Conservation (phyloP, 2,888 invertebrate genomes). For the Nycteola revayana region DNA sequence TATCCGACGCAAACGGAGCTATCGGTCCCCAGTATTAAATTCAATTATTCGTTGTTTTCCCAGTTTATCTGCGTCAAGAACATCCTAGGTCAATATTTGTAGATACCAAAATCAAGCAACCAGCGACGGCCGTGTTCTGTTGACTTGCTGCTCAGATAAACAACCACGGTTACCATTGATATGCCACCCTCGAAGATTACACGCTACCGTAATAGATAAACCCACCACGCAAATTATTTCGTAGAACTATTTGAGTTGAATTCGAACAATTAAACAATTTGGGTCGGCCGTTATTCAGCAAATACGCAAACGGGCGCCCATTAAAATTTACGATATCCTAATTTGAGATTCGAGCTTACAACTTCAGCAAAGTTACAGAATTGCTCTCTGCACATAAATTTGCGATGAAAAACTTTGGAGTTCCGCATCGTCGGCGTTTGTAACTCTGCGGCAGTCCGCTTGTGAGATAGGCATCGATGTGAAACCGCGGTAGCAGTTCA, state of each 20-base stretch:
- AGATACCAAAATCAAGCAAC: conserved; percentile 46
- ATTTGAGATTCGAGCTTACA: conserved; percentile 32
- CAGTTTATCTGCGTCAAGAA: conserved; percentile 56
- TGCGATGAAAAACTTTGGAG: conserved; percentile 30
- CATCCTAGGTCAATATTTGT: conserved; percentile 73
- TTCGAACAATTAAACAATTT: conserved; percentile 47
- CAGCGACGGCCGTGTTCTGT: conserved; percentile 39
- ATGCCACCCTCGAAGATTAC: conserved; percentile 31
- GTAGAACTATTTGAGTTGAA: conserved; percentile 35
- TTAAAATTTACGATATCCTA: conserved; percentile 43
- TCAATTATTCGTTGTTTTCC: conserved; percentile 62
- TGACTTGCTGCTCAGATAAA: conserved; percentile 34
- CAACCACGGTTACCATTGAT: conserved; percentile 32
- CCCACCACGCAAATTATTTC: conserved; percentile 24
- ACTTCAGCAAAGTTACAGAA: conserved; percentile 24
- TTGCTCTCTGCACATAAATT: conserved; percentile 22
- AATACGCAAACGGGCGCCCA: conserved; percentile 39
- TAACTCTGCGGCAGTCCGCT: conserved; percentile 6
- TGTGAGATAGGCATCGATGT: conserved; percentile 22
- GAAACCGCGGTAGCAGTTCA: conserved; percentile 20
- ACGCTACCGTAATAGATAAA: conserved; percentile 13
- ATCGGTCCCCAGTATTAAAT: conserved; percentile 50
- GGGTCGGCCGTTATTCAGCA: conserved; percentile 46
- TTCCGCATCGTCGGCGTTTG: conserved; percentile 16
- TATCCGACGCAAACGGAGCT: conserved; percentile 60